Evolutionary conservation across 2,113 vertebrate genomes (phyloP).

Genomic region (Cheirogaleus medius): DNA sequence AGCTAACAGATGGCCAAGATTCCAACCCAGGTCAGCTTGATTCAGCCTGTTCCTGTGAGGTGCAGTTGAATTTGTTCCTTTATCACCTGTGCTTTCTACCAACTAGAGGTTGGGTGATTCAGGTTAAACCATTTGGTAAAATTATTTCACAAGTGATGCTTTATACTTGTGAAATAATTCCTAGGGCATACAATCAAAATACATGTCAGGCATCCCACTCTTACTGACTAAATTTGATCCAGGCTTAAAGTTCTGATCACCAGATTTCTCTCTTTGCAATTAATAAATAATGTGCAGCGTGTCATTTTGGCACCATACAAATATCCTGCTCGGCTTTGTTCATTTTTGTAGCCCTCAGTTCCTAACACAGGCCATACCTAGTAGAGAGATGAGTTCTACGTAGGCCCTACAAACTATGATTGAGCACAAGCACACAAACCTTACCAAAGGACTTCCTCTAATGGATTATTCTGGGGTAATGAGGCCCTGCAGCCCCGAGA

Average conservation of each 20-base stretch:
- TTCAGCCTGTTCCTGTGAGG: neutral
- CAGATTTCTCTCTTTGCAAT: neutral
- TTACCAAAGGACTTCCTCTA: neutral
- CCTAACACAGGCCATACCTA: neutral
- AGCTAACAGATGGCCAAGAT: neutral
- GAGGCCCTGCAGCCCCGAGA: neutral
- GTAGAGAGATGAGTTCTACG: neutral
- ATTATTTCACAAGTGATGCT: neutral
- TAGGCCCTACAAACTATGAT: neutral
- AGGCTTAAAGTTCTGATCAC: neutral
- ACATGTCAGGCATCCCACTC: neutral
- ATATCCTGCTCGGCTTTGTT: neutral
- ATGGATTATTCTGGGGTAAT: neutral
- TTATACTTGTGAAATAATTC: neutral
- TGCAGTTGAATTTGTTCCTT: neutral
- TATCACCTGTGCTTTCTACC: neutral
- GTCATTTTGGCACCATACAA: neutral
- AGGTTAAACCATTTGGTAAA: slow-evolving; percentile 9
- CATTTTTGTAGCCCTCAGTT: neutral
- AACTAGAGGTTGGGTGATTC: neutral
- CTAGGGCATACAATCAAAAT: neutral
- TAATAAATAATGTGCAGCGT: neutral
- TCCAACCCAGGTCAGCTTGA: neutral
- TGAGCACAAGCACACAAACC: neutral
- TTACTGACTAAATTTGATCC: neutral